Evolutionary conservation across 2,113 vertebrate species (phyloP).

Genomic region (Zosterops lateralis): DNA sequence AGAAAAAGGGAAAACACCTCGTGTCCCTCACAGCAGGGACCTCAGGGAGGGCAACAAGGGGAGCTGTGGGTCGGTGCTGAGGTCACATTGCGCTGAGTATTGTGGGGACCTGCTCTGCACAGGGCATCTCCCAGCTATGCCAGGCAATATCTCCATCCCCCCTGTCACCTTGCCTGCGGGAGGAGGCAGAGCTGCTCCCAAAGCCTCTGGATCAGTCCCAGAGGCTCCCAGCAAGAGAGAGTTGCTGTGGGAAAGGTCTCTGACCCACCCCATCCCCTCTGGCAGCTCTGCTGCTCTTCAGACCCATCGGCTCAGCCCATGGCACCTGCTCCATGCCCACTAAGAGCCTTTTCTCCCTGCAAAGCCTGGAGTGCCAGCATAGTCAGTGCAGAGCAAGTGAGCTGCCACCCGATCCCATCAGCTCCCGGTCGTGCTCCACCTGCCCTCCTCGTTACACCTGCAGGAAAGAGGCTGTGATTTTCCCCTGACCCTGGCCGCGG

Average conservation of each 20-base stretch:
- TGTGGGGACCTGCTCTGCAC: fast-evolving
- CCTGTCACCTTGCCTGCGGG: neutral
- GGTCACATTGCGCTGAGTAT: fast-evolving
- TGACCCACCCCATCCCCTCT: fast-evolving
- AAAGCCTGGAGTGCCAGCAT: neutral
- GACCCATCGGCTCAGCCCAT: fast-evolving
- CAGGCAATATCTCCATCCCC: fast-evolving
- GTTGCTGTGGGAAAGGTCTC: neutral
- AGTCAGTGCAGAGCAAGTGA: neutral
- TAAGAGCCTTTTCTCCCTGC: neutral
- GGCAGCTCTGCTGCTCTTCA: neutral
- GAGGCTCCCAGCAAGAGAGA: fast-evolving
- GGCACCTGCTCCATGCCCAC: neutral
- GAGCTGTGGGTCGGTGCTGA: neutral
- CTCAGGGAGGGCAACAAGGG: fast-evolving
- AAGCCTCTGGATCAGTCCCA: neutral
- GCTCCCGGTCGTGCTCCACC: neutral
- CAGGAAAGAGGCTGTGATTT: constrained; percentile 43
- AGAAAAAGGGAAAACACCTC: neutral
- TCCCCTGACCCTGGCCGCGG: constrained; percentile 26
- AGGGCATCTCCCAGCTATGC: neutral
- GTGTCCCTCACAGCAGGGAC: fast-evolving
- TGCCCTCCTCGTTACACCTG: constrained; percentile 43
- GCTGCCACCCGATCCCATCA: neutral
- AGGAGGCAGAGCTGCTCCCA: neutral